A percentile compares a stretch with the other conserved stretches of the same genome.
Conservation (phyloP, 2,888 invertebrate genomes). For the Acanthosepion lycidas region DNA sequence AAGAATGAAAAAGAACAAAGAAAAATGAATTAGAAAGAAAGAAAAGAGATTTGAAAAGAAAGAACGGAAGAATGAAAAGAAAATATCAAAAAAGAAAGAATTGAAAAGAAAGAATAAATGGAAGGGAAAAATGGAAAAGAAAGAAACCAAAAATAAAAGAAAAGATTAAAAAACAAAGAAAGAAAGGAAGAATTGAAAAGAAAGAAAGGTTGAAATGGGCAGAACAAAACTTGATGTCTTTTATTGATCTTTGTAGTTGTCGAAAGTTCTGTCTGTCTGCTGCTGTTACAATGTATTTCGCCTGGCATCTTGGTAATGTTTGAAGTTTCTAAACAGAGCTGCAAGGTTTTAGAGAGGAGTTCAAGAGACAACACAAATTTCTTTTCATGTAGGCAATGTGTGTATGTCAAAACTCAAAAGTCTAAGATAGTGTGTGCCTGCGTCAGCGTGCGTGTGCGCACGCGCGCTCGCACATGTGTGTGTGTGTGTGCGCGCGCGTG, state of each 20-base stretch:
- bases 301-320: background rate
- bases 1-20: background rate
- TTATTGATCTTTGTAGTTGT: background rate
- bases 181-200: too few relatives aligned
- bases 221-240: too few relatives aligned
- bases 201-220: too few relatives aligned
- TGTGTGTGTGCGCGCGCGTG: too few relatives aligned
- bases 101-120: background rate
- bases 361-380: background rate
- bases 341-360: background rate
- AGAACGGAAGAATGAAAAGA: background rate
- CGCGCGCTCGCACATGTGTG: too few relatives aligned
- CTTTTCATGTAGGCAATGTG: background rate
- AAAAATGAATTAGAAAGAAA: background rate
- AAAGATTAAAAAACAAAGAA: too few relatives aligned
- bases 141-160: too few relatives aligned
- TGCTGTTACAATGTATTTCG: background rate
- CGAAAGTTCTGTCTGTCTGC: background rate
- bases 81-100: background rate
- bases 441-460: too few relatives aligned
- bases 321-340: background rate
- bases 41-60: background rate
- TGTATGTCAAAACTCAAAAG: background rate
- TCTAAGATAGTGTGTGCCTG: too few relatives aligned
- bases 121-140: background rate